These are phyloP conservation scores for Fregata magnificens DNA, from an alignment of 2,113 vertebrate species.

Conservation along the genomic window DNA sequence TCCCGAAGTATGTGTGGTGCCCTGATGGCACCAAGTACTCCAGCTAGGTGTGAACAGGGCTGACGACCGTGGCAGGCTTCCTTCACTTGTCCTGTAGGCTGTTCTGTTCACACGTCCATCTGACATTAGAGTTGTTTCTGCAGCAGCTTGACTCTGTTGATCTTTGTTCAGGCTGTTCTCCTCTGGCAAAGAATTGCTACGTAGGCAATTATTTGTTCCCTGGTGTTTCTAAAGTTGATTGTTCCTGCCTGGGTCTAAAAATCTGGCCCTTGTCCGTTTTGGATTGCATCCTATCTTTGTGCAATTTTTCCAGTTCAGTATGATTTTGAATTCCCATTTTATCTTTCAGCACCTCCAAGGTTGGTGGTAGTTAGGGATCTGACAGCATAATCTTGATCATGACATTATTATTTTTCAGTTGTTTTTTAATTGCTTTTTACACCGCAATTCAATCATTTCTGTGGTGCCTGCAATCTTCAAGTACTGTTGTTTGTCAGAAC, in stretches of 20 bases:
- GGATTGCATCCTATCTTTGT: not conserved
- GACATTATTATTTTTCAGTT: not conserved
- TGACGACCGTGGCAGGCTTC: not conserved
- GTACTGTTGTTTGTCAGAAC: not conserved
- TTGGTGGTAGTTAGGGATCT: not conserved
- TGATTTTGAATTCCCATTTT: not conserved
- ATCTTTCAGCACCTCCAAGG: rapidly evolving
- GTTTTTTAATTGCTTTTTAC: not conserved
- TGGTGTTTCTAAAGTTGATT: not conserved
- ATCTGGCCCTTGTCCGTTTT: not conserved
- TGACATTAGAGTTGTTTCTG: not conserved
- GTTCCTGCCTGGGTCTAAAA: not conserved
- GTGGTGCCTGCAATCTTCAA: not conserved
- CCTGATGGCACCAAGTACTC: not conserved
- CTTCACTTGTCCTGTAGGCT: not conserved
- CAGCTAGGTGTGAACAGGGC: not conserved
- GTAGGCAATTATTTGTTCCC: not conserved
- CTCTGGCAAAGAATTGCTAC: not conserved
- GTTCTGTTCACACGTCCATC: not conserved
- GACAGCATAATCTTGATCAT: not conserved
- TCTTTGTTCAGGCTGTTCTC: not conserved
- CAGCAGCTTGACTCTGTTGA: not conserved
- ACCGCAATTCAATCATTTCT: not conserved
- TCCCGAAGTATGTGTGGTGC: not conserved
- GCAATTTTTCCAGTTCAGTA: not conserved